These are phyloP conservation scores for Drepana falcataria DNA, from an alignment of 2,888 invertebrate species.

Conservation along the genomic window DNA sequence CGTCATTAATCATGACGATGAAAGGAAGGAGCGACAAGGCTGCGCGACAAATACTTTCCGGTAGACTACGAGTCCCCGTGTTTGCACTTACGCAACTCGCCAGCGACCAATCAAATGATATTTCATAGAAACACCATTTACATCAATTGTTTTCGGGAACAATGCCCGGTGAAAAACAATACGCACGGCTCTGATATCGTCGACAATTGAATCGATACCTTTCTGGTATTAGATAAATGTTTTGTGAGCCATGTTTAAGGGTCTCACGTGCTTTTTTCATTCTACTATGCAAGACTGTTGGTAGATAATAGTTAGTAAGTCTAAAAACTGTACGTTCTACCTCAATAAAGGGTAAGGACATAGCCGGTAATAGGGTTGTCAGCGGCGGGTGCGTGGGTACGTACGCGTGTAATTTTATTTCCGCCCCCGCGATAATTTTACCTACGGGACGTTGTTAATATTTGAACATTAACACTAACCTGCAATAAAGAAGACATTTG, in stretches of 20 bases:
- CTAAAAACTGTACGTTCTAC: neutral
- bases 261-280: neutral
- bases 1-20: slow-evolving; percentile 71
- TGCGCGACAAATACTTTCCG: slow-evolving; percentile 68
- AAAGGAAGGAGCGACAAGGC: slow-evolving; percentile 64
- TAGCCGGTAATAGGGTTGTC: slow-evolving; percentile 36
- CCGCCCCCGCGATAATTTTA: slow-evolving; percentile 29
- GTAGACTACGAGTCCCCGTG: slow-evolving; percentile 35
- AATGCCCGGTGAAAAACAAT: slow-evolving; percentile 39
- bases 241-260: neutral
- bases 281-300: slow-evolving; percentile 6
- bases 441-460: slow-evolving; percentile 29
- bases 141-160: slow-evolving; percentile 40
- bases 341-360: slow-evolving; percentile 15
- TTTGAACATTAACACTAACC: slow-evolving; percentile 27
- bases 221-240: slow-evolving; percentile 14
- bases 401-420: slow-evolving; percentile 40
- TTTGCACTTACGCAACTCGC: slow-evolving; percentile 43
- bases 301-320: slow-evolving; percentile 13
- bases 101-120: slow-evolving; percentile 32
- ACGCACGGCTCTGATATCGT: slow-evolving; percentile 30
- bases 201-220: slow-evolving; percentile 36
- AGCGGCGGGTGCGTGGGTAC: slow-evolving; percentile 25
- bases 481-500: slow-evolving; percentile 13
- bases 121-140: slow-evolving; percentile 39